These are phyloP conservation scores for Rhabdophis nuchalis DNA, from an alignment of 2,797 vertebrate species.

Conservation along the genomic window DNA sequence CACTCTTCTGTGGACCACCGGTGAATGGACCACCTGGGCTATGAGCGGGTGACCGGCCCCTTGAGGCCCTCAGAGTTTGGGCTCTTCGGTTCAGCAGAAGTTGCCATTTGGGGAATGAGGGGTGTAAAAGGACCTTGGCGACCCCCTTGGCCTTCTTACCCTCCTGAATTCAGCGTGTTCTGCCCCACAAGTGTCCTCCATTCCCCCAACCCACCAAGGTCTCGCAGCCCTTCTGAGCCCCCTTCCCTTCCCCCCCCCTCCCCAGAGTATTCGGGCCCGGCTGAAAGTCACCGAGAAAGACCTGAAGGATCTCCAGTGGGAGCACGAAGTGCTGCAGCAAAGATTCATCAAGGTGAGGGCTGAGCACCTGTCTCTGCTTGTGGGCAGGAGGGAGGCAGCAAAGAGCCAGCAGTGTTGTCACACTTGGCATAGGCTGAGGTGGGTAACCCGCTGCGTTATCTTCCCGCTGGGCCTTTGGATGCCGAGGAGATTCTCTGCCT, in stretches of 20 bases:
- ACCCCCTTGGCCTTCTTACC: background rate
- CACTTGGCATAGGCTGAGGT: background rate
- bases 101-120: background rate
- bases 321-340: slow-evolving; percentile 81
- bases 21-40: background rate
- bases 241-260: background rate
- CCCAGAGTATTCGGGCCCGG: slow-evolving; percentile 73
- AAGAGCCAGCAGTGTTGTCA: background rate
- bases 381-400: too few relatives aligned
- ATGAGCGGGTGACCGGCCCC: background rate
- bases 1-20: background rate
- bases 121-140: background rate
- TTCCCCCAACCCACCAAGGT: background rate
- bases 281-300: slow-evolving; percentile 77
- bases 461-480: background rate
- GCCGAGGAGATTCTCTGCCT: too few relatives aligned
- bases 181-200: background rate
- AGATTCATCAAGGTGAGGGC: slow-evolving; percentile 77
- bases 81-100: background rate
- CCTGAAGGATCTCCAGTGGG: slow-evolving; percentile 78
- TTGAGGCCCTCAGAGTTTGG: background rate
- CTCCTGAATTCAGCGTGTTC: background rate
- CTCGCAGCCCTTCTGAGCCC: background rate
- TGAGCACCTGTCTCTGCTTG: too few relatives aligned
- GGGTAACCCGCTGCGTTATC: background rate